A percentile compares a stretch with the other conserved stretches of the same genome.
Evolutionary conservation across 2,113 vertebrate species (phyloP).

Genomic region (Phrynocephalus versicolor): DNA sequence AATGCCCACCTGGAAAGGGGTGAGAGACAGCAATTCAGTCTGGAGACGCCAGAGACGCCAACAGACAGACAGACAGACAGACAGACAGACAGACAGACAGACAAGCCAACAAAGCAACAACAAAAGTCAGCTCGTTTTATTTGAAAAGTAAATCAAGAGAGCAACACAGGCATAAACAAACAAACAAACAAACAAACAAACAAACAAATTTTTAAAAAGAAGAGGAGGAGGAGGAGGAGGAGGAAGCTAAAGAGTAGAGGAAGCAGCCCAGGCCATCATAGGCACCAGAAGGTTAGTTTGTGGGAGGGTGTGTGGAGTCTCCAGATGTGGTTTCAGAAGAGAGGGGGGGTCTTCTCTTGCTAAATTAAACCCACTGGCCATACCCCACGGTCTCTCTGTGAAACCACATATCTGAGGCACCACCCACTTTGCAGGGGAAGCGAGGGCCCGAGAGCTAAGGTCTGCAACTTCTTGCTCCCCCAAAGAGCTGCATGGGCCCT

Average conservation of each 20-base stretch:
- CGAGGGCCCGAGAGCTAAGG: too few relatives aligned
- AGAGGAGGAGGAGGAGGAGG: background rate
- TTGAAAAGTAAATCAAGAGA: background rate
- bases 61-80: too few relatives aligned
- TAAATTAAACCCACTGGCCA: background rate
- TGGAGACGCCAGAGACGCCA: slow-evolving; percentile 66
- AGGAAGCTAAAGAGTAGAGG: slow-evolving; percentile 25
- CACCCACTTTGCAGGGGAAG: too few relatives aligned
- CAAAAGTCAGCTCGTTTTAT: slow-evolving; percentile 64
- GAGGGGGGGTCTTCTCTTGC: too few relatives aligned
- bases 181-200: too few relatives aligned
- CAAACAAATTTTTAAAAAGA: too few relatives aligned
- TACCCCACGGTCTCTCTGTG: background rate
- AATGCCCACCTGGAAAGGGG: slow-evolving; percentile 97
- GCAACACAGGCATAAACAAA: slow-evolving; percentile 34
- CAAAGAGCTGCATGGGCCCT: background rate
- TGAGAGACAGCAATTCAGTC: slow-evolving; percentile 88
- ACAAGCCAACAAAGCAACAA: too few relatives aligned
- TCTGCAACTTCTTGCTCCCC: background rate
- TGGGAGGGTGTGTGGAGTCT: too few relatives aligned
- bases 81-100: too few relatives aligned
- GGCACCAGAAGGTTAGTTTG: background rate
- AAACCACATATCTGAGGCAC: background rate
- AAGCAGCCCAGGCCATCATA: slow-evolving; percentile 46
- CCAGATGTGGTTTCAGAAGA: too few relatives aligned